A percentile compares a stretch with the other conserved stretches of the same genome.
Conservation (phyloP, 1,140 invertebrate species). For the Spodoptera litura region DNA sequence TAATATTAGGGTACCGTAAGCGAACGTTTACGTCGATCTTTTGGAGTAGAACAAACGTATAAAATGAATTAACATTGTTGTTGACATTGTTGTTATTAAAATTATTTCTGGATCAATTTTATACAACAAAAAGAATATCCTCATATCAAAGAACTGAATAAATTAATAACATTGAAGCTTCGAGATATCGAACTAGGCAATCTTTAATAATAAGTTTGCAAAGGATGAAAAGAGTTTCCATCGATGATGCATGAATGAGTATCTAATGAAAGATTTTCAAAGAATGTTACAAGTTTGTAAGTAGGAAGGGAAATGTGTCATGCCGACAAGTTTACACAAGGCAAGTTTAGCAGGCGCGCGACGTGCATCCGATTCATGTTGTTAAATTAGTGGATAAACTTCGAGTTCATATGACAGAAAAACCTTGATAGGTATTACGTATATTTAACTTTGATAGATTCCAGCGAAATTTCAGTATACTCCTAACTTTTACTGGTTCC, state of each 20-base stretch:
- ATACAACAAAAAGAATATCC: too few species aligned
- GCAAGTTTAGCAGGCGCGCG: not conserved
- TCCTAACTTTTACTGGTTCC: not conserved
- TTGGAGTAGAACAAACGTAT: too few species aligned
- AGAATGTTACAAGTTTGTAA: conserved; percentile 15
- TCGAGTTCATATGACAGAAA: not conserved
- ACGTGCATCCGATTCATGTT: not conserved
- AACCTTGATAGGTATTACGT: not conserved
- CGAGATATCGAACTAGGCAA: too few species aligned
- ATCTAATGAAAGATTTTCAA: not conserved
- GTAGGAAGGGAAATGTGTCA: not conserved
- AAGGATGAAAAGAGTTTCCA: not conserved
- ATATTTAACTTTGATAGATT: conserved; percentile 3
- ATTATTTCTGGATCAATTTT: too few species aligned
- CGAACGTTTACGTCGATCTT: not conserved
- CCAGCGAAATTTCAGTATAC: not conserved
- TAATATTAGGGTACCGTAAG: conserved; percentile 43
- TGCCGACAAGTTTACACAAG: conserved; percentile 1
- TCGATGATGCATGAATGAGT: not conserved
- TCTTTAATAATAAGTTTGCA: not conserved
- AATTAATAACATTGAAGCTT: too few species aligned
- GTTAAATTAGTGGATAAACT: not conserved
- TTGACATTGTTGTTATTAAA: too few species aligned
- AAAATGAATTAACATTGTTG: too few species aligned
- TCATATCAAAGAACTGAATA: not conserved